A percentile compares a stretch with the other conserved stretches of the same genome.
Conservation (phyloP, 2,113 vertebrate genomes). For the Corythornis madagascariensis region DNA sequence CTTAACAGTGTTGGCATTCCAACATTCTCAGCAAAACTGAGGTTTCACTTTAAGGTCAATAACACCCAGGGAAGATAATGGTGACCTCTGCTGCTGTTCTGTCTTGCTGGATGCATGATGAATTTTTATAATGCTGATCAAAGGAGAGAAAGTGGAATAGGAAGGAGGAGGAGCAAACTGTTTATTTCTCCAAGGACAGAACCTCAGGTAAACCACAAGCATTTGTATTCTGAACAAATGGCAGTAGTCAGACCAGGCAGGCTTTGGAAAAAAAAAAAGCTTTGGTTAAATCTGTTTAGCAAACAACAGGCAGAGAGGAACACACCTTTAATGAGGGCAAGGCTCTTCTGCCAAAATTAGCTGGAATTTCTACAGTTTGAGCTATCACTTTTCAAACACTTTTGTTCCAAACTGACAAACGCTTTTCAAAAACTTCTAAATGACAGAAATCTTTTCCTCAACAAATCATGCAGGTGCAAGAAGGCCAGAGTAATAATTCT, state of each 20-base stretch:
- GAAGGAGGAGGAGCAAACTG: neutral
- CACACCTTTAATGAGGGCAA: neutral
- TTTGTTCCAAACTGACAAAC: neutral
- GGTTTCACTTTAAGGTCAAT: constrained; percentile 3
- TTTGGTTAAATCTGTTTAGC: neutral
- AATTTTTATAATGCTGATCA: constrained; percentile 30
- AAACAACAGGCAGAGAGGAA: neutral
- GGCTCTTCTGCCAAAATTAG: neutral
- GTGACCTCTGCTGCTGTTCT: neutral
- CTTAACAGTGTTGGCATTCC: neutral
- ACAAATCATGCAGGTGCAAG: neutral
- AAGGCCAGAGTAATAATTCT: neutral
- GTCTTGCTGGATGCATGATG: neutral
- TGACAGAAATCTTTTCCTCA: neutral
- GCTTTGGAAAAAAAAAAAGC: neutral
- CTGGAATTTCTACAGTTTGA: neutral
- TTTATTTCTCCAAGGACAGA: constrained; percentile 21
- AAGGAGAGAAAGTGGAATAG: neutral
- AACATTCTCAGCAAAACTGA: neutral
- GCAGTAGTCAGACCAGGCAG: neutral
- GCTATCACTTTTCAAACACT: neutral
- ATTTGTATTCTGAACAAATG: neutral
- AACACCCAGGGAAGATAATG: neutral
- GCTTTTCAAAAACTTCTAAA: neutral
- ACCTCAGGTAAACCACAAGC: constrained; percentile 1